A percentile compares a stretch with the other conserved stretches of the same genome.
phyloP scores from a whole-genome alignment of 1,140 invertebrate species.

The Ylistrum balloti region DNA sequence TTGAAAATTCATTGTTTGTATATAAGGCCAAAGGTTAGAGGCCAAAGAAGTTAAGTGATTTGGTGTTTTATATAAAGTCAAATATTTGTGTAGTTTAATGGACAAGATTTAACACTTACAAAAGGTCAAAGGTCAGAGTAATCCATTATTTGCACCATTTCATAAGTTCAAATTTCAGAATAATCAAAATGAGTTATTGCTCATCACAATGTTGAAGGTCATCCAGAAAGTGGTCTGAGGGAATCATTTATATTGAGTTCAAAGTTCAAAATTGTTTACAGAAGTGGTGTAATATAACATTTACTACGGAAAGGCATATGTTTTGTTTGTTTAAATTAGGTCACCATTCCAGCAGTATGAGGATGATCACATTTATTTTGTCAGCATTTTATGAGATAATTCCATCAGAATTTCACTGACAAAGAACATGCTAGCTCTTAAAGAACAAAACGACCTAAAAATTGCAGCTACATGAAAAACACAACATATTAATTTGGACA shows the following conservation, averaged over 20 bases:
- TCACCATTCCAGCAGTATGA: neutral
- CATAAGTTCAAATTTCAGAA: too few relatives aligned
- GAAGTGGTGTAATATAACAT: neutral
- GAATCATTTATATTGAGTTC: neutral
- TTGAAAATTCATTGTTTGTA: too few relatives aligned
- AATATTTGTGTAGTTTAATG: too few relatives aligned
- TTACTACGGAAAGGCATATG: neutral
- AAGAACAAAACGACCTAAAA: constrained; percentile 15
- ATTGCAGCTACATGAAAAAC: constrained; percentile 30
- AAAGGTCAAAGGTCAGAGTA: neutral
- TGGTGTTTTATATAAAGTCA: too few relatives aligned
- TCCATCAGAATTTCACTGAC: neutral
- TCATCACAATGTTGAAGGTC: too few relatives aligned
- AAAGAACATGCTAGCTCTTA: constrained; percentile 14
- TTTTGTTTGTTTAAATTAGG: neutral
- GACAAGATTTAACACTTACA: too few relatives aligned
- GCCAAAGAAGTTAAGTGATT: too few relatives aligned
- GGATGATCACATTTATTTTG: neutral
- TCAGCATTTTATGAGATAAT: constrained; percentile 1
- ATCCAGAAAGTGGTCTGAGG: too few relatives aligned
- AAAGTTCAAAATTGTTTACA: neutral
- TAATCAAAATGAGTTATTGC: too few relatives aligned
- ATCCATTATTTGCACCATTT: too few relatives aligned
- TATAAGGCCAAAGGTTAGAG: too few relatives aligned
- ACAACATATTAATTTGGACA: constrained; percentile 31